Evolutionary conservation across 1,140 invertebrate genomes (phyloP).

Genomic region (Drosophila novamexicana): DNA sequence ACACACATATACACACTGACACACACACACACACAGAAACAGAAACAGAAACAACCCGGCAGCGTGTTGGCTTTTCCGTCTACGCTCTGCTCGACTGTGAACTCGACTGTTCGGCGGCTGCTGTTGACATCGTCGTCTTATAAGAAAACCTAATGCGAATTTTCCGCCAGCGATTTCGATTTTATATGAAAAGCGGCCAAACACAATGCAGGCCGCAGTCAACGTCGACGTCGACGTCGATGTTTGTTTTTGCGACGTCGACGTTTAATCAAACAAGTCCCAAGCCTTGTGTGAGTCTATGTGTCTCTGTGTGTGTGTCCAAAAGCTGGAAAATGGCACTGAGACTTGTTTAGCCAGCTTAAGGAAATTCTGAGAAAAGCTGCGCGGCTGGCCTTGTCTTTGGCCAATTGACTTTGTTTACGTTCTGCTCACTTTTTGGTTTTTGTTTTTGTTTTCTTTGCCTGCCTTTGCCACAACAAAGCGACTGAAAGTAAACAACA

Average conservation of each 20-base stretch:
- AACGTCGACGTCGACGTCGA: constrained; percentile 34
- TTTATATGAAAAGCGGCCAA: constrained; percentile 81
- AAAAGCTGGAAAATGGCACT: constrained; percentile 1
- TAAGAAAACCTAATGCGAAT: constrained; percentile 84
- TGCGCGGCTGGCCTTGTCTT: constrained; percentile 62
- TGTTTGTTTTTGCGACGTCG: constrained; percentile 53
- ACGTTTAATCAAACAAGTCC: constrained; percentile 58
- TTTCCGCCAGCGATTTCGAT: constrained; percentile 80
- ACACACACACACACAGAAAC: constrained; percentile 30
- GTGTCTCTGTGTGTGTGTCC: not conserved
- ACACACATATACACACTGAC: not conserved
- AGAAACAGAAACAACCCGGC: constrained; percentile 7
- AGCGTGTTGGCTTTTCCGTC: constrained; percentile 48
- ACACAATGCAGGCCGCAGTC: constrained; percentile 69
- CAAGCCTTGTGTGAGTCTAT: constrained; percentile 4
- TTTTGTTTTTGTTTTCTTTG: constrained; percentile 49
- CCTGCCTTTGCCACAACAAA: constrained; percentile 56
- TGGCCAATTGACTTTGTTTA: constrained; percentile 46
- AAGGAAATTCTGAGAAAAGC: constrained; percentile 43
- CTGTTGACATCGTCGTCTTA: constrained; percentile 83
- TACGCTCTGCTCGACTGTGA: constrained; percentile 64
- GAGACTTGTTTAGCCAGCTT: constrained; percentile 65
- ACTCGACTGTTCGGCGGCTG: constrained; percentile 48
- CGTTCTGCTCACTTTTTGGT: constrained; percentile 18
- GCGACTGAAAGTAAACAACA: constrained; percentile 72